Percentiles rank a stretch among this genome's conserved stretches.
phyloP scores from a whole-genome alignment of 2,113 vertebrate genomes.

The Hemiprocne comata region DNA sequence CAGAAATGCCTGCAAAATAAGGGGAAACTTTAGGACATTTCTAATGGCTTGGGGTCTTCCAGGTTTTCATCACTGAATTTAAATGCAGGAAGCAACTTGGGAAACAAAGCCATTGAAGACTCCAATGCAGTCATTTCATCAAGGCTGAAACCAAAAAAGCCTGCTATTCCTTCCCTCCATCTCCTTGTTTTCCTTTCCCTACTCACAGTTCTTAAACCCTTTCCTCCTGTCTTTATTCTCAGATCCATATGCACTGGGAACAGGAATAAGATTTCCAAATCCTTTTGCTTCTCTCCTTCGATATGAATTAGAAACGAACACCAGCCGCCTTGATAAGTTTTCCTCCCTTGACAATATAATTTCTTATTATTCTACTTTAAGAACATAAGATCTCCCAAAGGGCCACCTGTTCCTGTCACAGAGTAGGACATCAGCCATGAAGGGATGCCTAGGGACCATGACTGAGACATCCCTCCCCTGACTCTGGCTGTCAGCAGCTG shows the following conservation, averaged over 20 bases:
- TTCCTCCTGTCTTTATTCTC: neutral
- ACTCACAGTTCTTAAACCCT: neutral
- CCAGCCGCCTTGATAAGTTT: neutral
- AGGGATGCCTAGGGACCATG: neutral
- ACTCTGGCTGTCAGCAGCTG: constrained; percentile 10
- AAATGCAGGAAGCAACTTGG: neutral
- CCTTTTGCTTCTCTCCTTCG: neutral
- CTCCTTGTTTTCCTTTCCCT: neutral
- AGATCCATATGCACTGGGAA: neutral
- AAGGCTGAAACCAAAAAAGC: neutral
- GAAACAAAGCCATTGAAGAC: neutral
- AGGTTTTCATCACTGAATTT: neutral
- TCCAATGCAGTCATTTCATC: neutral
- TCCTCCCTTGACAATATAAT: neutral
- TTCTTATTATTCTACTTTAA: neutral
- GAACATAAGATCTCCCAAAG: neutral
- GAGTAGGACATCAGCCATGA: neutral
- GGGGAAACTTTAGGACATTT: neutral
- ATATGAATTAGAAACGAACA: accelerated
- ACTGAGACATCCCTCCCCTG: neutral
- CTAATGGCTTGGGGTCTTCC: neutral
- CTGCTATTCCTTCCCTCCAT: neutral
- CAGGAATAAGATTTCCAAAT: neutral
- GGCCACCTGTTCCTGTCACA: neutral
- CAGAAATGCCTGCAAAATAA: neutral